Evolutionary conservation across 1,140 invertebrate genomes (phyloP), one percentile per base, ranked within the genome.

Genomic region (Drosophila sturtevanti): DNA sequence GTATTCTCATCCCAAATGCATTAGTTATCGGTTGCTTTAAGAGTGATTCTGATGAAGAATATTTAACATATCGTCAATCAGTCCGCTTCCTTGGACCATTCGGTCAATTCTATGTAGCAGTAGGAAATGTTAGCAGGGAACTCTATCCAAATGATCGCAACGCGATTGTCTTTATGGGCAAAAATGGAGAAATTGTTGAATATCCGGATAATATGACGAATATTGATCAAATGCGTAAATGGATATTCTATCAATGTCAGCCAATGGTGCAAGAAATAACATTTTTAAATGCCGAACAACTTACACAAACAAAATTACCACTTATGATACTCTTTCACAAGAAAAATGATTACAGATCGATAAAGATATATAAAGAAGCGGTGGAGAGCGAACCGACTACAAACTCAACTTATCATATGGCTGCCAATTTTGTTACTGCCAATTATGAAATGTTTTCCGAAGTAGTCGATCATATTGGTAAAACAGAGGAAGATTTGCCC

Each of bases 21-120:
- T 95, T 97, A 79, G 94, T 99, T 12, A 96, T 99, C 84, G 98
- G 97, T 4, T 99, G 98, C 91, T 99, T 99, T 93, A 95, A 96
- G 58, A 93, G 93, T 51, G 95, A 96, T 81, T 94, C 96, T 77
- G 94, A 95, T 60, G 94, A 94, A 1, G 95, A 96, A 77, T 98
- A 97, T 91, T 92, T 95, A 55, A 94, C 94, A 16, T 96, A 97
- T 84, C 93, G 96, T 65, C 94, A 94, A 86, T 96, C 97, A 1
- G 97, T 97, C 0, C 94, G 94, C 0, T 95, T 95, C 91, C 92
- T 99, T 0, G 97, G 98, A 85, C 98, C 99, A 81, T 97, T 99
- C 78, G 99, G 99, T 87, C 93, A 96, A 61, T 99, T 99, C 86
- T 95, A 97, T 93, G 96, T 96, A 90, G 97, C 96, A 0, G 96